A percentile compares a stretch with the other conserved stretches of the same genome.
Conservation (phyloP, 2,113 vertebrate species). For the Parus major region DNA sequence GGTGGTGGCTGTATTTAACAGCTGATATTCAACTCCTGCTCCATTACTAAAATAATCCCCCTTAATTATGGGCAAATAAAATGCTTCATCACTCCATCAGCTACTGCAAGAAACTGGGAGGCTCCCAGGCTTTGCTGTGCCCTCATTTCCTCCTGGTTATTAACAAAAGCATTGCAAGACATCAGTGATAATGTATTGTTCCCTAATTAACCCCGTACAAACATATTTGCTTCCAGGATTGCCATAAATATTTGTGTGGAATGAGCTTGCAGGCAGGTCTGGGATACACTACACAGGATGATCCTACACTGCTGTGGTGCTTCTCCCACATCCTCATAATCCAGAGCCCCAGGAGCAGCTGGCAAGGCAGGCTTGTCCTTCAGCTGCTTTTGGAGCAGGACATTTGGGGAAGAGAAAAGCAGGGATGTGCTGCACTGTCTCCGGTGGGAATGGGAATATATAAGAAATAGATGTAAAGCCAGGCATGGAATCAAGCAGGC, state of each 20-base stretch:
- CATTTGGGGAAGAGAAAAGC: background rate
- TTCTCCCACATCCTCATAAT: background rate
- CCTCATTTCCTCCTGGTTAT: background rate
- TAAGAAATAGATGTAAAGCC: background rate
- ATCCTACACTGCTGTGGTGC: background rate
- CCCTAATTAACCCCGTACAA: background rate
- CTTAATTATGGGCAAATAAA: background rate
- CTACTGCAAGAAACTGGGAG: background rate
- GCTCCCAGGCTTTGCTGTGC: background rate
- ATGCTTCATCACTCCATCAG: background rate
- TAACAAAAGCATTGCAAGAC: background rate
- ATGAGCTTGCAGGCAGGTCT: background rate
- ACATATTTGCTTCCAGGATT: background rate
- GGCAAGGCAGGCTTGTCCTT: background rate
- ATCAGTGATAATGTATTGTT: background rate
- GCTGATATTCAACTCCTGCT: background rate
- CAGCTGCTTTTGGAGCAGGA: background rate
- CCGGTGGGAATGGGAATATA: background rate
- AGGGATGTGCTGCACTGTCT: background rate
- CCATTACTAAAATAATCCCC: background rate
- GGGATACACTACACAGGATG: fast-evolving
- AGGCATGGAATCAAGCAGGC: background rate
- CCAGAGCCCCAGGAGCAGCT: background rate
- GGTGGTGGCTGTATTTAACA: background rate
- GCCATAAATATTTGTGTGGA: background rate